Base-by-base conservation (phyloP, 2,888 invertebrate genomes). In the Pheosia tremula region DNA sequence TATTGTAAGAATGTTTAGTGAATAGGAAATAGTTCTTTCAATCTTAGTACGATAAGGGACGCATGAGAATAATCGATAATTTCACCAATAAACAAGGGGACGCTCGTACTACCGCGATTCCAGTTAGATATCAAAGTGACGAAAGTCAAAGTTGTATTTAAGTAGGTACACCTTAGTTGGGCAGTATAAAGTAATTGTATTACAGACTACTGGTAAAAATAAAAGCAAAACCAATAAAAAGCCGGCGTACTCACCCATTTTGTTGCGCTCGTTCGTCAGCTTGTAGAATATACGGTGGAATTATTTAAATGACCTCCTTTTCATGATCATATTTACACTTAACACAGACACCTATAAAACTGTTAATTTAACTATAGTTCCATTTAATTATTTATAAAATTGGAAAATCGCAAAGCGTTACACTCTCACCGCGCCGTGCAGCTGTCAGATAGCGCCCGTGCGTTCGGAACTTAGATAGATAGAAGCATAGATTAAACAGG, bases 181-280 rank as follows among this genome's bases (percentile, higher is more conserved):
- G n/a, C 39, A 55, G 39, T 7, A 39, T 11, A 53, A 53, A 36
- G 13, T 39, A 55, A 39, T 55, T 55, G 38, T 55, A 55, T 55
- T 4, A 13, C 55, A 13, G 36, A 39, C 38, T 55, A 55, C 7
- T 39, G 38, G 5, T 39, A 38, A 13, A 75, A 77, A 78, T 75
- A 75, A 78, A 80, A 77, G 66, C 60, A 75, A 80, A 74, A 69
- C 60, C 55, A 72, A 70, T 65, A 65, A 71, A 71, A 39, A 81
- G 82, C 90, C 90, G 90, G 90, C 82, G 75, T 76, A 90, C 90
- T 91, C 84, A 92, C 92, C 92, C 92, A 92, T 92, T 84, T 87
- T 88, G 84, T 78, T 75, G 77, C 69, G 73, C 73, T 78, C 68
- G 71, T 69, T 78, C 67, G 72, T 68, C 63, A 64, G 68, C 75